Base-by-base conservation (phyloP, 2,888 invertebrate genomes). In the Hermaeophaga mercurialis region DNA sequence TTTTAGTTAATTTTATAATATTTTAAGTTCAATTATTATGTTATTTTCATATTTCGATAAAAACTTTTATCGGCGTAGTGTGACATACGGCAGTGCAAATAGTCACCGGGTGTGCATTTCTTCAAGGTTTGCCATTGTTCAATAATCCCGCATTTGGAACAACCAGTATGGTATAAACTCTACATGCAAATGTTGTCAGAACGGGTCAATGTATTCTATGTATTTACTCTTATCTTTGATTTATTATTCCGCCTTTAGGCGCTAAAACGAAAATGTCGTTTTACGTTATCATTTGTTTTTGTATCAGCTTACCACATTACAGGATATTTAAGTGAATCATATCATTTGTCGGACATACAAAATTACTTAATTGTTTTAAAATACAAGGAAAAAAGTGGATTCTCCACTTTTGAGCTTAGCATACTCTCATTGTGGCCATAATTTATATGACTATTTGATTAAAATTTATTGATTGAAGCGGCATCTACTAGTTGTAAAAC, bases 141-240 rank as follows among this genome's bases (percentile, higher is more conserved):
- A 26, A 8, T 7, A 26, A 8, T 7, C 26, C 26, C 26, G 33
- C 33, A 33, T 33, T 12, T 33, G 33, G 14, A 33, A 12, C 33
- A 12, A 33, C 33, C 33, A 11, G 3, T 22, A 22, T 22, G 6
- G 33, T 8, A 33, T 33, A 33, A n/a, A 31, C n/a, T 41, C 18
- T 41, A 34, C 31, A 47, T 34, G 34, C 34, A 34, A 47, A 46
- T 46, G 33, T 18, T 18, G 14, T 15, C 26, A 18, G 15, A 47
- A 31, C 33, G 34, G 46, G 46, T 47, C 46, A 47, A 47, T 22
- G 46, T n/a, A 34, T 47, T 47, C n/a, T n/a, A n/a, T n/a, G 14
- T n/a, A 34, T 47, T 19, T 34, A 22, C 34, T 34, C 34, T 46
- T 46, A 47, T 47, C 46, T 47, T 18, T 45, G 46, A 33, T 14